These are phyloP conservation scores for Drosophila borealis DNA, from an alignment of 2,888 invertebrate species.

Conservation along the genomic window DNA sequence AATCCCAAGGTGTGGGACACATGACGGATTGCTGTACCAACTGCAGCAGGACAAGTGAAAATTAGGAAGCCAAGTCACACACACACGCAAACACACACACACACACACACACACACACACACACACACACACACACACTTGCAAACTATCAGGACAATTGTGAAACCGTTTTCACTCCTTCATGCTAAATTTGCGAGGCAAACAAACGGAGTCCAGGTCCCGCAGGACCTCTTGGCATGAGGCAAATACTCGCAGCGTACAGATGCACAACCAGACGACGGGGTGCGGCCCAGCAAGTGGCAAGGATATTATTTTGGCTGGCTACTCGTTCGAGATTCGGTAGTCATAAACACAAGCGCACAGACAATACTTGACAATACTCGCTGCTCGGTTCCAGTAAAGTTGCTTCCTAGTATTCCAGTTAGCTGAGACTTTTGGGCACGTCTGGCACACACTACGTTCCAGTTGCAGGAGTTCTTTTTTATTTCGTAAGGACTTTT, in stretches of 20 bases:
- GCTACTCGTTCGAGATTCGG: constrained; percentile 50
- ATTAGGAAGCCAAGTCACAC: constrained; percentile 36
- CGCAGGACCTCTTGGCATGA: constrained; percentile 59
- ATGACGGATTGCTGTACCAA: constrained; percentile 65
- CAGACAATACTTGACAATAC: constrained; percentile 22
- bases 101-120: neutral
- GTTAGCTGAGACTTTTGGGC: constrained; percentile 32
- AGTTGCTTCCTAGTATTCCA: constrained; percentile 27
- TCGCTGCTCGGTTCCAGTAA: neutral
- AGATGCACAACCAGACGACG: constrained; percentile 47
- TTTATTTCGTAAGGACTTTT: constrained; percentile 33
- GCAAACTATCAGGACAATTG: constrained; percentile 44
- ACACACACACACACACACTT: constrained; percentile 18
- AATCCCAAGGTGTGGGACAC: constrained; percentile 49
- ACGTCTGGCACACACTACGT: constrained; percentile 35
- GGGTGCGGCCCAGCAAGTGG: constrained; percentile 57
- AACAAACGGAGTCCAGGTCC: constrained; percentile 63
- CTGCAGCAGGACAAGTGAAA: constrained; percentile 62
- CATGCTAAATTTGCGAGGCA: constrained; percentile 76
- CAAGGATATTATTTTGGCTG: constrained; percentile 36
- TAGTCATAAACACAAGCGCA: constrained; percentile 61
- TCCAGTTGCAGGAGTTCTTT: constrained; percentile 13
- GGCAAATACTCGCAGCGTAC: constrained; percentile 38
- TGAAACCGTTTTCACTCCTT: constrained; percentile 77
- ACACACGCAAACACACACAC: constrained; percentile 14